A percentile compares a stretch with the other conserved stretches of the same genome.
phyloP scores from a whole-genome alignment of 1,140 invertebrate species.

The Lethrus apterus region DNA sequence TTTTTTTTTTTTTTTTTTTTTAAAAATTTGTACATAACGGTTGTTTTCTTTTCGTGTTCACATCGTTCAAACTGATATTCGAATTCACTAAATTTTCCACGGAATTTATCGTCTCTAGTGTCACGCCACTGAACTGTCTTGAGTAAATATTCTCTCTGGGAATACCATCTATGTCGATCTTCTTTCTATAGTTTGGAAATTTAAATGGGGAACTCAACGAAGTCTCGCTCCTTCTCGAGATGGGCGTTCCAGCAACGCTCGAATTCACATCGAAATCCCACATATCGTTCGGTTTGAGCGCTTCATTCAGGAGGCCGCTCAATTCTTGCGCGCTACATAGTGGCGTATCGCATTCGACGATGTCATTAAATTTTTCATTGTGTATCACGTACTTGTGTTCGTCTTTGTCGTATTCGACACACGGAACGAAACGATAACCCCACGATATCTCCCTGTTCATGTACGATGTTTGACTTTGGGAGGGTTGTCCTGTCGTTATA shows the following conservation, averaged over 20 bases:
- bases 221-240: constrained; percentile 2
- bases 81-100: constrained; percentile 11
- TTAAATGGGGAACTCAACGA: constrained; percentile 3
- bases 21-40: constrained; percentile 9
- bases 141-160: not conserved
- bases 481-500: constrained; percentile 68
- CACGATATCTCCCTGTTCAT: constrained; percentile 75
- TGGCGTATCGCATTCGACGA: constrained; percentile 85
- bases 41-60: not conserved
- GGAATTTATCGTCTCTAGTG: constrained; percentile 6
- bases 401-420: constrained; percentile 26
- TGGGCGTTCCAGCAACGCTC: not conserved
- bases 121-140: constrained; percentile 4
- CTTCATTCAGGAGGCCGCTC: not conserved
- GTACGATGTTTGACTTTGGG: constrained; percentile 71
- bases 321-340: constrained; percentile 66
- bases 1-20: not conserved
- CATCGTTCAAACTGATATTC: not conserved
- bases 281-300: constrained; percentile 1
- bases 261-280: constrained; percentile 4
- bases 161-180: constrained; percentile 6
- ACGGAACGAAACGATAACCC: constrained; percentile 67
- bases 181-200: not conserved
- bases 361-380: constrained; percentile 80
- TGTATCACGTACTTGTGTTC: constrained; percentile 25